Evolutionary conservation across 2,888 invertebrate genomes (phyloP), one percentile per base, ranked within the genome.

Genomic region (Phyllotreta striolata): DNA sequence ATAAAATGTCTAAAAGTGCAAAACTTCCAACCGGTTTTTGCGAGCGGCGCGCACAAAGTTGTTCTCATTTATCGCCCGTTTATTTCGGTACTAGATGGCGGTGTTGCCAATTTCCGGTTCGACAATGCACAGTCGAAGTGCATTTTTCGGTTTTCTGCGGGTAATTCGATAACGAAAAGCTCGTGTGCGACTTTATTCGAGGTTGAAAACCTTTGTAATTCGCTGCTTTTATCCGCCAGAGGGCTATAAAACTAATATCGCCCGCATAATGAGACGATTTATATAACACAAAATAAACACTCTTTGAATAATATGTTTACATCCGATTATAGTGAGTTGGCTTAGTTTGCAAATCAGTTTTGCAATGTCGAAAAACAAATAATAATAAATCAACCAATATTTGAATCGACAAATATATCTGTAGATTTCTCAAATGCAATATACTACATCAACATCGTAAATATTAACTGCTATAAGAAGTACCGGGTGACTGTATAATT

Each of bases 41-140:
- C 44, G 14, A 14, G 57, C 57, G 57, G 40, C 59, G 40, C 8
- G 51, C 58, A 39, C 58, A 58, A 58, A 58, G 58, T 58, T 51
- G 51, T 59, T 59, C 59, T 59, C 59, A 51, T 59, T 59, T 59
- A 59, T 59, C 37, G 59, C 59, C 24, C 59, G 59, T 59, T 59
- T 59, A 59, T 59, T 59, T 59, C 59, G 59, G 58, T 59, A 51
- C 51, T 40, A 51, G 59, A 34, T 41, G 43, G 51, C 59, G 51
- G 41, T 41, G 59, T 59, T 59, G 59, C 59, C 59, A 59, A 51
- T 59, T 59, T 59, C 59, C 51, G 58, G 58, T 49, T 58, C 51
- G 24, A 34, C 46, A 37, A 24, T 35, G 56, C 44, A 9, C 1
- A 1, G 12, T 8, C 47, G 8, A 10, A 14, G 7, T 10, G 9